phyloP scores from a whole-genome alignment of 2,888 invertebrate genomes.

The Iphiclides podalirius region DNA sequence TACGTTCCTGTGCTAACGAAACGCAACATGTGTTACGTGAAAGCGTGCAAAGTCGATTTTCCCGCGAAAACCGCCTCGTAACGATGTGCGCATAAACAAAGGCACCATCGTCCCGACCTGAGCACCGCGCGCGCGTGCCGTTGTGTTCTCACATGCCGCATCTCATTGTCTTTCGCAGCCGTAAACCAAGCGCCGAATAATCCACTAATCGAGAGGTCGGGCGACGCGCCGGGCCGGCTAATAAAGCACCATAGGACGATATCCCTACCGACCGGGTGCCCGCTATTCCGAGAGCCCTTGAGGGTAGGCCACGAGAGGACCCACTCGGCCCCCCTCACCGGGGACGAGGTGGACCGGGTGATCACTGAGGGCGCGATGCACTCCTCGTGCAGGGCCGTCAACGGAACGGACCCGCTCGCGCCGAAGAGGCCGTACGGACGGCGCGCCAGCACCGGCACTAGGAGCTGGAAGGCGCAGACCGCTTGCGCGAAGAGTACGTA shows the following conservation, averaged over 20 bases:
- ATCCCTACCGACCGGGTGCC: constrained; percentile 63
- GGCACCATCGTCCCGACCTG: constrained; percentile 33
- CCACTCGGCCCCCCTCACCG: constrained; percentile 84
- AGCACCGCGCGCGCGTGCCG: constrained; percentile 48
- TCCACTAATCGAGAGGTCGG: constrained; percentile 64
- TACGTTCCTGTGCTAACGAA: too few relatives aligned
- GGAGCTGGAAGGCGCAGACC: constrained; percentile 69
- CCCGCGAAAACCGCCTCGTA: too few relatives aligned
- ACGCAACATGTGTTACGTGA: too few relatives aligned
- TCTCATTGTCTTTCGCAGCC: constrained; percentile 70
- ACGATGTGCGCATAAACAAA: too few relatives aligned
- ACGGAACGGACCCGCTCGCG: constrained; percentile 47
- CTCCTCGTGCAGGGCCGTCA: constrained; percentile 59
- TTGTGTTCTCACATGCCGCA: constrained; percentile 69
- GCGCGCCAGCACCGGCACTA: constrained; percentile 68
- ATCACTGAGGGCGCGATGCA: constrained; percentile 52
- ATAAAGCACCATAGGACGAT: constrained; percentile 67
- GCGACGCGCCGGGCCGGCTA: constrained; percentile 44
- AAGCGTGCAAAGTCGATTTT: too few relatives aligned
- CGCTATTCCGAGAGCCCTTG: constrained; percentile 57
- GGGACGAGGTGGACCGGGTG: constrained; percentile 65
- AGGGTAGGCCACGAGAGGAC: constrained; percentile 83
- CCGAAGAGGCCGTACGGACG: constrained; percentile 60
- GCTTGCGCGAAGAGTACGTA: constrained; percentile 76
- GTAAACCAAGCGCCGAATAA: constrained; percentile 69